Evolutionary conservation across 2,797 vertebrate species (phyloP), one percentile per base, ranked within the genome.

Genomic region (Gadopsis bispinosus): DNA sequence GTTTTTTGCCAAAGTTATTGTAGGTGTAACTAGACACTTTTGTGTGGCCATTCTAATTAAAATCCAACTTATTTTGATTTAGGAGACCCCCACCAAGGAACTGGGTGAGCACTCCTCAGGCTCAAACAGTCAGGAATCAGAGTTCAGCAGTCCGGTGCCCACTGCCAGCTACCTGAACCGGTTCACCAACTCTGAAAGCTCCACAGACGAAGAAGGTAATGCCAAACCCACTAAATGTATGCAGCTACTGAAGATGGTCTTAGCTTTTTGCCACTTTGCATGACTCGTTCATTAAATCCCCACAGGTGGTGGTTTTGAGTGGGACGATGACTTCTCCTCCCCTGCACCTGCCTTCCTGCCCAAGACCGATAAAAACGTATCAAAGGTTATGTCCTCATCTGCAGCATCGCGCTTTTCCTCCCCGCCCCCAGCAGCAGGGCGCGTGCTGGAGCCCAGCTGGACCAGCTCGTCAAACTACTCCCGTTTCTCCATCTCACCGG

Each of bases 51-150:
- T 56, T 47, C 8, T 73, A 16, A 75, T 61, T 60, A 11, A 39
- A 68, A 47, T 53, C 19, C 29, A 20, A 66, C 73, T 12, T 0
- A 0, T 41, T 86, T 1, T 60, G 1, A 1, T 88, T 77, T 79
- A 99, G 98, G 98, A 99, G 94, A 99, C 96, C 0, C 98, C 98
- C 53, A 99, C 98, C 53, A 99, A 99, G 94, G 98, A 99, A 80
- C 94, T 99, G 80, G 96, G 97, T 35, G 96, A 96, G 81, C 94
- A 91, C 50, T 95, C 93, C 0, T 87, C 83, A 22, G 84, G 95
- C 47, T 87, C 96, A 0, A 95, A 93, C 4, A 95, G 93, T 51
- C 95, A 95, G 1, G 91, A 92, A 19, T 95, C 96, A 16, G 90
- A 88, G 90, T 94, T 95, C 79, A 93, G 90, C 89, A 89, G 94